A percentile compares a stretch with the other conserved stretches of the same genome.
phyloP scores from a whole-genome alignment of 2,113 vertebrate species.

The Synodontis membranacea region DNA sequence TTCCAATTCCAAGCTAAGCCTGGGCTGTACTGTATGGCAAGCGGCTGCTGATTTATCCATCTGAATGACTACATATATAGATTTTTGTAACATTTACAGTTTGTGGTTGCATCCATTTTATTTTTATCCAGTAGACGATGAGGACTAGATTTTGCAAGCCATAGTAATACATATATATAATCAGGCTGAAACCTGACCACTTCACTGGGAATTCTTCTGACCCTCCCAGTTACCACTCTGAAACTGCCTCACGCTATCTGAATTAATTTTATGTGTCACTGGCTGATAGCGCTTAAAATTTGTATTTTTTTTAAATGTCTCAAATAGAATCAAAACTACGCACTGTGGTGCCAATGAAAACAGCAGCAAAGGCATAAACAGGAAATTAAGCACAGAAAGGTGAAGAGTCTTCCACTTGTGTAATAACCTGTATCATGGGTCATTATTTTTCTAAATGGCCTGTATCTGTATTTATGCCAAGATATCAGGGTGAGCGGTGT shows the following conservation, averaged over 20 bases:
- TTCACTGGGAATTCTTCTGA: not conserved
- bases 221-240: not conserved
- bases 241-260: not conserved
- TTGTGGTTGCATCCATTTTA: not conserved
- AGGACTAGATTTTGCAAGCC: not conserved
- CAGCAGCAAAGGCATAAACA: not conserved
- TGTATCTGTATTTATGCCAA: not conserved
- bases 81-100: not conserved
- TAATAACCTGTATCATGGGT: not conserved
- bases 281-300: not conserved
- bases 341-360: not conserved
- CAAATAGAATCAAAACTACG: not conserved
- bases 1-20: not conserved
- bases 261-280: not conserved
- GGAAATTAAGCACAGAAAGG: not conserved
- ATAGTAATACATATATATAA: not conserved
- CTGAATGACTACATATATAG: not conserved
- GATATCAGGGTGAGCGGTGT: not conserved
- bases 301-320: not conserved
- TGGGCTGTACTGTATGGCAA: not conserved
- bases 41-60: not conserved
- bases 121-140: not conserved
- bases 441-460: not conserved
- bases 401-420: not conserved
- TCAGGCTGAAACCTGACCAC: not conserved